A percentile compares a stretch with the other conserved stretches of the same genome.
These are phyloP conservation scores for Urosaurus nigricauda DNA, from an alignment of 2,797 vertebrate genomes.

Conservation along the genomic window DNA sequence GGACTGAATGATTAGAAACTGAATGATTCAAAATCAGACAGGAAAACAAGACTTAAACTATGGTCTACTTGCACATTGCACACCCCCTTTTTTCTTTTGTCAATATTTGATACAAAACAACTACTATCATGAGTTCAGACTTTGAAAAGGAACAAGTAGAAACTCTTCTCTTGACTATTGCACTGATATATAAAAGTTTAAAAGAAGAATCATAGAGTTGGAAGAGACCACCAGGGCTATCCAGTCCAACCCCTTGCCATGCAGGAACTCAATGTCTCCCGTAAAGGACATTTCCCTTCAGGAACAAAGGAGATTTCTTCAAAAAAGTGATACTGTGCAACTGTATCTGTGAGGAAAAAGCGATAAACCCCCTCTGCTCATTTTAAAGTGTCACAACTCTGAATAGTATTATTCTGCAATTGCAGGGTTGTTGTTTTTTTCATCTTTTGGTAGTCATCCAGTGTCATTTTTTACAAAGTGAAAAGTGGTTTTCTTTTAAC, in stretches of 20 bases:
- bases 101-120: not conserved
- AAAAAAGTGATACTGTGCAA: not conserved
- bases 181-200: not conserved
- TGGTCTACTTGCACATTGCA: too few species aligned
- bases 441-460: slow-evolving; percentile 25
- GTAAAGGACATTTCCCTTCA: not conserved
- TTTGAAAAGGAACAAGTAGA: not conserved
- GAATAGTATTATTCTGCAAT: not conserved
- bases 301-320: not conserved
- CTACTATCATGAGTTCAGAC: too few species aligned
- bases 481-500: not conserved
- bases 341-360: not conserved
- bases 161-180: not conserved
- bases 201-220: not conserved
- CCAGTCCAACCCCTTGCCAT: too few species aligned
- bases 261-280: not conserved
- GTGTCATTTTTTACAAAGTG: not conserved
- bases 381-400: slow-evolving; percentile 18
- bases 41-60: not conserved
- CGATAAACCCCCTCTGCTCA: not conserved
- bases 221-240: too few species aligned
- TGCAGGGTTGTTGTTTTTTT: not conserved
- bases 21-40: not conserved
- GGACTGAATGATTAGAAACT: too few species aligned
- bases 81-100: not conserved